Base-by-base conservation (phyloP, 2,888 invertebrate species). In the Hydraecia micacea region DNA sequence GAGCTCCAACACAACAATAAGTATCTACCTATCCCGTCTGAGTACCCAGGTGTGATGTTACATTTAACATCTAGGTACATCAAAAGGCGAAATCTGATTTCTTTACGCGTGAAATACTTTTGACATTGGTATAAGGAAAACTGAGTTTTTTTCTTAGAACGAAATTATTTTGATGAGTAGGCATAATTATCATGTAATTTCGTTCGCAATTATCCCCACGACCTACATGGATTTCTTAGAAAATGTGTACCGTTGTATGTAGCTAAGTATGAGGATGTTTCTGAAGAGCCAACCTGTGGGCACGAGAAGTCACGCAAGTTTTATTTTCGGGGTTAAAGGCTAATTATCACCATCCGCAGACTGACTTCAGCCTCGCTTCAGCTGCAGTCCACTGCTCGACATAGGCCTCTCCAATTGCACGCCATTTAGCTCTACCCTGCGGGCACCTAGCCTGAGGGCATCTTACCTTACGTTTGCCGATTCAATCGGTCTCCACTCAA, bases 141-240 rank as follows among this genome's bases (percentile, higher is more conserved):
- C 46, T 4, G 7, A 32, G 21, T 67, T 83, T 68, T 83, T 68
- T 85, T 83, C 86, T 82, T 63, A 68, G 83, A 86, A 82, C 25
- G 11, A 73, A 86, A 73, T 83, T 77, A 86, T 68, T 73, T 42
- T 67, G 52, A 67, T 60, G 52, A 82, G 71, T 60, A 65, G n/a
- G n/a, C 13, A 68, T 82, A 49, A 77, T 86, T 82, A 86, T 77
- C 58, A 5, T 15, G 63, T 71, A 70, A 73, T 77, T 85, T 67
- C 15, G n/a, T 63, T 67, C 60, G 6, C 73, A 81, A 77, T 86
- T 86, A 73, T 28, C 36, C 42, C 5, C 67, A 72, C 68, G 65
- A 63, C 67, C 13, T 28, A 60, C 67, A 49, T 62, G n/a, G 15
- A 70, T 46, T 83, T 85, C 85, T 82, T 55, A 70, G 81, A 73